Evolutionary conservation across 2,888 invertebrate genomes (phyloP).

Genomic region (Scaptomyza caliginosa): DNA sequence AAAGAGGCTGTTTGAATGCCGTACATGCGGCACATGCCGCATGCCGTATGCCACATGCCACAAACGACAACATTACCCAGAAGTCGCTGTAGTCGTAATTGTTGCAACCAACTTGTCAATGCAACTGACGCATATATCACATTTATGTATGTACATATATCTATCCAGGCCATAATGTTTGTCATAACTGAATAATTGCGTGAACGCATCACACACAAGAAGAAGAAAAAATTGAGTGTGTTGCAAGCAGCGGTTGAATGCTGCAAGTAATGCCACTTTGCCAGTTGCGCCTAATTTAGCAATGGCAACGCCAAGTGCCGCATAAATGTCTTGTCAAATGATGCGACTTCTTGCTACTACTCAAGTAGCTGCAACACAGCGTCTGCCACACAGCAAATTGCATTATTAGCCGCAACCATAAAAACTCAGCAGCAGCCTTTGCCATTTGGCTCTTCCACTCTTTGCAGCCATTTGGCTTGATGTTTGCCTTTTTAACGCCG

Average conservation of each 20-base stretch:
- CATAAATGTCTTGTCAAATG: slow-evolving; percentile 79
- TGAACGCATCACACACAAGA: slow-evolving; percentile 31
- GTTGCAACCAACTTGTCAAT: slow-evolving; percentile 44
- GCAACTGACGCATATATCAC: slow-evolving; percentile 58
- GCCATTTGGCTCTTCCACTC: neutral
- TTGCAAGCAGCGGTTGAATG: slow-evolving; percentile 8
- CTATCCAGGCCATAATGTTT: slow-evolving; percentile 66
- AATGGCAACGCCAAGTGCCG: slow-evolving; percentile 76
- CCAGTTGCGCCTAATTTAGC: slow-evolving; percentile 77
- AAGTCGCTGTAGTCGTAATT: neutral
- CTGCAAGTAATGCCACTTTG: slow-evolving; percentile 47
- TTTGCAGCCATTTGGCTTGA: slow-evolving; percentile 68
- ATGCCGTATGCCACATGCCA: slow-evolving; percentile 32
- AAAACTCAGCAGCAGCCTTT: slow-evolving; percentile 51
- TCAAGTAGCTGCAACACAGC: slow-evolving; percentile 29
- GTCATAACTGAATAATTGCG: slow-evolving; percentile 76
- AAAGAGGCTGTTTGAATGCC: slow-evolving; percentile 12
- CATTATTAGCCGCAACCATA: slow-evolving; percentile 76
- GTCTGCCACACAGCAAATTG: slow-evolving; percentile 57
- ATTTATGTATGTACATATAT: slow-evolving; percentile 25
- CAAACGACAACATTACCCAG: slow-evolving; percentile 25
- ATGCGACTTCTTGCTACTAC: slow-evolving; percentile 66
- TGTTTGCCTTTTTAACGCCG: slow-evolving; percentile 73
- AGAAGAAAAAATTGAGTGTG: no score
- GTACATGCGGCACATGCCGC: slow-evolving; percentile 26